Evolutionary conservation across 2,888 invertebrate species (phyloP), one percentile per base, ranked within the genome.

Genomic region (Chrysotoxum bicinctum): DNA sequence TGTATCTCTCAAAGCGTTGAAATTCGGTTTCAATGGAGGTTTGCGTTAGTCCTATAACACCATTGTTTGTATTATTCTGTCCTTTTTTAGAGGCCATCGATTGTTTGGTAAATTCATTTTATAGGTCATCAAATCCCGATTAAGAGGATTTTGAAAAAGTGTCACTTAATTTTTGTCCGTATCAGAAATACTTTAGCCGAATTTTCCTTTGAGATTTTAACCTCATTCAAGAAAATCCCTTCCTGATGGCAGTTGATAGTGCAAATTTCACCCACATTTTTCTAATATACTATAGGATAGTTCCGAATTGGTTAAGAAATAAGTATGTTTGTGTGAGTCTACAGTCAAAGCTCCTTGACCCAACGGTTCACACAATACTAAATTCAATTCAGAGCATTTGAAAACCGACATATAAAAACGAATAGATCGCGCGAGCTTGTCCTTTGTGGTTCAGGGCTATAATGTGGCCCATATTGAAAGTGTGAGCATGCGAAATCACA

Each of bases 171-270:
- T 16, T 62, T 40, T 40, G 3, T 58, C 40, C 19, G 19, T 50
- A 35, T 21, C 50, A 35, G 35, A n/a, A 50, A 35, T 6, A 32
- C 48, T 32, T 30, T 64, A 45, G 45, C 30, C n/a, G 12, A 26
- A 26, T n/a, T 26, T 23, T 62, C 60, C 45, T 45, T 45, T 32
- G 45, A 32, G 16, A 19, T 45, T 64, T 64, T 64, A 45, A 64
- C 45, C 64, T 45, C 64, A 64, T 32, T 64, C 12, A 32, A 45
- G 32, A 4, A 32, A 64, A 64, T 64, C 64, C 64, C 45, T 45
- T 30, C 19, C 14, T 30, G 45, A 45, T 45, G 45, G 30, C 21
- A 30, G 62, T 62, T 62, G 43, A 62, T 43, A 64, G 45, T 43
- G 43, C 26, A 62, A 26, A 62, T 40, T 43, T 26, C 43, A 32